Base-by-base conservation (phyloP, 2,888 invertebrate species). In the Drosophila gaucha region DNA sequence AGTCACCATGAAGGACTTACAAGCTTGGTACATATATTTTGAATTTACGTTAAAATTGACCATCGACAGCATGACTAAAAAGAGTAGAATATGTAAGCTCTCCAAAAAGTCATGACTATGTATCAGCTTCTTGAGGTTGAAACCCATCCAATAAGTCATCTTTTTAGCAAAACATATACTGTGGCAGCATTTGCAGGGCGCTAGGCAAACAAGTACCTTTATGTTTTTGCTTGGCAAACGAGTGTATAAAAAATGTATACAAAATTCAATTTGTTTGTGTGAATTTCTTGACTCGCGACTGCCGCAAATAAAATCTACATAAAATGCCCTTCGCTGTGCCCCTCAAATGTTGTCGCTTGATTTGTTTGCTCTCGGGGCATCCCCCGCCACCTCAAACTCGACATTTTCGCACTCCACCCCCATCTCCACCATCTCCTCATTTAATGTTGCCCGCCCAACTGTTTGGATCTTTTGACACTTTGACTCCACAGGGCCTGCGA, bases 261-360 rank as follows among this genome's bases (percentile, higher is more conserved):
- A 74, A 80, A 83, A 80, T 84, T 84, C 80, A 84, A 84, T 84
- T 84, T 84, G 71, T 78, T 80, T 82, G 68, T 60, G 64, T 82
- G 67, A 79, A 72, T 80, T 75, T 77, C 69, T 86, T 79, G 79
- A 77, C 79, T 82, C 74, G 80, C 83, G 85, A 82, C 76, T 82
- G 85, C 69, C 72, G 78, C 82, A 85, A 85, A 82, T 85, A 78
- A 82, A 82, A 82, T 82, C 82, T 74, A 85, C 82, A 82, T 82
- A 78, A 85, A 85, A 77, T 76, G n/a, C 2, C 3, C 39, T 8
- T n/a, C 46, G 3, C 35, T n/a, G 14, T 24, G 9, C 8, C 22
- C 28, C 39, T 16, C 47, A 41, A 62, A 58, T 18, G 69, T 47
- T 58, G 60, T 44, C 65, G 70, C 71, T 77, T 74, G 71, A 78